Evolutionary conservation across 2,113 vertebrate species (phyloP).

Genomic region (Excalfactoria chinensis): DNA sequence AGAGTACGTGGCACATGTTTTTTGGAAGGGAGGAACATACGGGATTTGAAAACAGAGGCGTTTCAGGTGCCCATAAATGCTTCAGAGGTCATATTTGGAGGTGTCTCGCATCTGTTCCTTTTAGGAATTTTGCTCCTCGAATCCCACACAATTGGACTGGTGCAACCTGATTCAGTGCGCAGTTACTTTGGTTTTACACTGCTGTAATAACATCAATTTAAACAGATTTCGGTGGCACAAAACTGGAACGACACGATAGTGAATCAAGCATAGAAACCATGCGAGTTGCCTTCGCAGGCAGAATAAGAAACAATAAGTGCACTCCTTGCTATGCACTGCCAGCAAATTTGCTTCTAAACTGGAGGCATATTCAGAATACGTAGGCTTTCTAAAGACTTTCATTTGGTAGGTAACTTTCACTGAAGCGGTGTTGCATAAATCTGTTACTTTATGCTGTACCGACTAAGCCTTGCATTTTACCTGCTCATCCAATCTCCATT

Average conservation of each 20-base stretch:
- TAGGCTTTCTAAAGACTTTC: not conserved
- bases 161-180: not conserved
- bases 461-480: not conserved
- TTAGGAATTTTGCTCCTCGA: not conserved
- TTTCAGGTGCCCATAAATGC: not conserved
- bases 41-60: not conserved
- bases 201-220: not conserved
- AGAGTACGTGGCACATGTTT: not conserved
- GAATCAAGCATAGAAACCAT: not conserved
- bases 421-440: not conserved
- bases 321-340: not conserved
- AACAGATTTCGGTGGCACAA: not conserved
- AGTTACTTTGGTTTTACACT: not conserved
- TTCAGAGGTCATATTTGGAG: not conserved
- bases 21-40: not conserved
- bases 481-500: not conserved
- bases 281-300: not conserved
- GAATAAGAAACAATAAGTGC: not conserved
- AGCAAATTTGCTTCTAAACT: not conserved
- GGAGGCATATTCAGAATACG: not conserved
- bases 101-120: not conserved
- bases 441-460: slow-evolving; percentile 2
- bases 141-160: not conserved
- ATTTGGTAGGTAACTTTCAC: not conserved
- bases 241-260: not conserved